These are phyloP conservation scores for Uria lomvia DNA, from an alignment of 2,113 vertebrate genomes.

Conservation along the genomic window DNA sequence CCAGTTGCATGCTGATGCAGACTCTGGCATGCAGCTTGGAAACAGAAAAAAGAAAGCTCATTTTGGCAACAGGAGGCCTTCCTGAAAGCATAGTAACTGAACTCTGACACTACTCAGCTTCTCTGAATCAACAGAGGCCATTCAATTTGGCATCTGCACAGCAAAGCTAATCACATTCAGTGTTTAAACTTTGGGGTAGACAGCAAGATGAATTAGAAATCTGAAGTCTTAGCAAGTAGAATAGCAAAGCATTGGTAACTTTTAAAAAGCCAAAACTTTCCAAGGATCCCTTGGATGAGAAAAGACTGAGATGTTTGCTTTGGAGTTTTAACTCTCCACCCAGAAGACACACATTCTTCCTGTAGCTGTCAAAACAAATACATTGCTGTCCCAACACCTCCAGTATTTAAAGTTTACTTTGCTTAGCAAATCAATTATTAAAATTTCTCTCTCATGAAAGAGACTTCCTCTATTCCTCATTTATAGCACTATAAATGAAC, in stretches of 20 bases:
- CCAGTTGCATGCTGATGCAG: not conserved
- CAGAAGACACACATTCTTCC: not conserved
- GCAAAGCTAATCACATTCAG: constrained; percentile 42
- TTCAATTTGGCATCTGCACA: constrained; percentile 31
- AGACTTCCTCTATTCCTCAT: not conserved
- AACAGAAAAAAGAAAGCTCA: constrained; percentile 18
- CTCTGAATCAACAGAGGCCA: constrained; percentile 54
- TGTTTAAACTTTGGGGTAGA: constrained; percentile 1
- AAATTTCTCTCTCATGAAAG: not conserved
- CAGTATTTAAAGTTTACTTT: not conserved
- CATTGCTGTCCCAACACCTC: not conserved
- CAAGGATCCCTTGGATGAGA: not conserved
- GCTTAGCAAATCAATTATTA: not conserved
- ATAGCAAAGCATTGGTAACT: not conserved
- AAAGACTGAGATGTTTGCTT: not conserved
- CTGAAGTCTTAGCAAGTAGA: not conserved
- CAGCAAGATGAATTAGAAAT: not conserved
- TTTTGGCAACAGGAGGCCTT: constrained; percentile 47
- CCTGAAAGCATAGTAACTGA: constrained; percentile 55
- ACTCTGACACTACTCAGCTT: constrained; percentile 51
- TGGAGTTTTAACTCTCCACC: not conserved
- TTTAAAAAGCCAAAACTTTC: not conserved
- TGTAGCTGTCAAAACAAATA: not conserved
- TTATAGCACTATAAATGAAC: not conserved
- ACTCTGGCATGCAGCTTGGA: constrained; percentile 7